A percentile compares a stretch with the other conserved stretches of the same genome.
These are phyloP conservation scores for Pachymerium ferrugineum DNA, from an alignment of 2,888 invertebrate genomes.

Conservation along the genomic window DNA sequence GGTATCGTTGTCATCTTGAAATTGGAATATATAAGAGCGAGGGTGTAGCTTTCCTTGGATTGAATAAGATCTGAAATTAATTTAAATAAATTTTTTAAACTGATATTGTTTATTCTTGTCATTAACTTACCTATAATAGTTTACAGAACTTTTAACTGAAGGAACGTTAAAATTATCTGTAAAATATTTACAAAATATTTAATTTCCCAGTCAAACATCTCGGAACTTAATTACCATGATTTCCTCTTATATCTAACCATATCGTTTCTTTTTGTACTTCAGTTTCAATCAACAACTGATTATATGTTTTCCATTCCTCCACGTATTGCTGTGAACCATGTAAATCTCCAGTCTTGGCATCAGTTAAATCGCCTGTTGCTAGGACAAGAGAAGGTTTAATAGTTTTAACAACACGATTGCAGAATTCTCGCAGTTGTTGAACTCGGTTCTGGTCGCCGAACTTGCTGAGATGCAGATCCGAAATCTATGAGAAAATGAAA, in stretches of 20 bases:
- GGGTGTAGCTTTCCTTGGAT: constrained; percentile 65
- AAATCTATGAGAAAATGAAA: constrained; percentile 57
- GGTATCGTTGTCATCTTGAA: constrained; percentile 56
- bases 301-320: constrained; percentile 77
- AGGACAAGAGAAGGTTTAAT: constrained; percentile 72
- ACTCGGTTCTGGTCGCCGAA: constrained; percentile 69
- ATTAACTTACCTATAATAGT: constrained; percentile 59
- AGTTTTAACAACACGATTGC: constrained; percentile 63
- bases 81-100: no score
- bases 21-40: constrained; percentile 67
- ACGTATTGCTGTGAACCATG: constrained; percentile 74
- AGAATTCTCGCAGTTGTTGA: constrained; percentile 72
- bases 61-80: constrained; percentile 60
- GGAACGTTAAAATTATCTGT: constrained; percentile 84
- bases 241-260: constrained; percentile 87
- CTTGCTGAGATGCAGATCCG: constrained; percentile 82
- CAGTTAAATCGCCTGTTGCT: constrained; percentile 80
- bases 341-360: constrained; percentile 72
- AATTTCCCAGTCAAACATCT: no score
- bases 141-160: constrained; percentile 60
- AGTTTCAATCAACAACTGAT: constrained; percentile 61
- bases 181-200: constrained; percentile 43
- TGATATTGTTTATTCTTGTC: no score
- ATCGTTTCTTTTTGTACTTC: constrained; percentile 62
- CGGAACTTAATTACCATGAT: constrained; percentile 68